Evolutionary conservation across 2,113 vertebrate species (phyloP).

Genomic region (Lepisosteus oculatus): DNA sequence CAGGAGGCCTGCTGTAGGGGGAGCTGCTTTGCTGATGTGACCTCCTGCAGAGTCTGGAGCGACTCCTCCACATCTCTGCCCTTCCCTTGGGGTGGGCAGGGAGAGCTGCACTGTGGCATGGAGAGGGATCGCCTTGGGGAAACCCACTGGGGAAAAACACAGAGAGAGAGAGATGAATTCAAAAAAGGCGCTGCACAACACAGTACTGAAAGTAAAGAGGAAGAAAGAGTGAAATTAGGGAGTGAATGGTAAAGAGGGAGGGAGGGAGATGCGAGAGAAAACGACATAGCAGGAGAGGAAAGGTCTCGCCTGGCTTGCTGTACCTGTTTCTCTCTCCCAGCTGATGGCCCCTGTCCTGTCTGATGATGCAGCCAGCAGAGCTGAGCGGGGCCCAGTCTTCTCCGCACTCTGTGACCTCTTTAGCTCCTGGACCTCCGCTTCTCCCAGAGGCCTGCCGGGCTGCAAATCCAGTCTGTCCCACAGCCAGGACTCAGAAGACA

Average conservation of each 20-base stretch:
- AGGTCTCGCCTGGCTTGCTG: not conserved
- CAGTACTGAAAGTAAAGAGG: too few species aligned
- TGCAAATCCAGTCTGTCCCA: not conserved
- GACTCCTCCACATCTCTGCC: not conserved
- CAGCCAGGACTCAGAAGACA: not conserved
- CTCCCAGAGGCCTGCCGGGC: not conserved
- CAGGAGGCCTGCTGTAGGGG: not conserved
- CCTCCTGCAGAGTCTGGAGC: not conserved
- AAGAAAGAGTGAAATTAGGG: too few species aligned
- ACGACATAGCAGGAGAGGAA: too few species aligned
- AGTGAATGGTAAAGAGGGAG: not conserved
- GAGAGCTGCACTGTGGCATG: not conserved
- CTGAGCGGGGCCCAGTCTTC: not conserved
- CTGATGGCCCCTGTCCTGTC: not conserved
- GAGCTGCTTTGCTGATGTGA: too few species aligned
- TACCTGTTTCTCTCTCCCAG: not conserved
- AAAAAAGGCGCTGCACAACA: too few species aligned
- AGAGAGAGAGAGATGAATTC: too few species aligned
- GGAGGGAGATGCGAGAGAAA: too few species aligned
- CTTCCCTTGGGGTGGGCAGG: conserved; percentile 6
- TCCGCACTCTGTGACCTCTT: not conserved
- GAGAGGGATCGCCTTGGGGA: not conserved
- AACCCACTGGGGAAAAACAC: not conserved
- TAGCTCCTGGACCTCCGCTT: too few species aligned
- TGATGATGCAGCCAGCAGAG: not conserved